These are phyloP conservation scores for Ridgeia piscesae DNA, from an alignment of 1,140 invertebrate species.

Conservation along the genomic window DNA sequence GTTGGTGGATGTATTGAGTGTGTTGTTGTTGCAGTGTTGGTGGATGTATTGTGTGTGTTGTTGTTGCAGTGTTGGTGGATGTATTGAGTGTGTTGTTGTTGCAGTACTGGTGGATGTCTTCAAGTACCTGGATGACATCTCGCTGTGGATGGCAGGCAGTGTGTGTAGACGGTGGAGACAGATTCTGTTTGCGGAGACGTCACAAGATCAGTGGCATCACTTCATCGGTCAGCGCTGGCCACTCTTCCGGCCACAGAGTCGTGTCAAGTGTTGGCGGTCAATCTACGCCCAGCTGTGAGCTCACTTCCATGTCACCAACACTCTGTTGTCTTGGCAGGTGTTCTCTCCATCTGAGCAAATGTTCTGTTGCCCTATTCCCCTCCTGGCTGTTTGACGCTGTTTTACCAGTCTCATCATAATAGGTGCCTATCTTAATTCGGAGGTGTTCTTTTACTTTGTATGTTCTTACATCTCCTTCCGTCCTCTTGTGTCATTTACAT, in stretches of 20 bases:
- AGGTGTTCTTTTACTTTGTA: no score
- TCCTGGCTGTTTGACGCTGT: no score
- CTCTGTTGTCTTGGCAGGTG: background rate
- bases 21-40: no score
- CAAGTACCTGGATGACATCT: conserved; percentile 86
- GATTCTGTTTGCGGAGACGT: conserved; percentile 74
- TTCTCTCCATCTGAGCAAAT: no score
- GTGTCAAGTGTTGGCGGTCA: conserved; percentile 76
- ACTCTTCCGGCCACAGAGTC: conserved; percentile 72
- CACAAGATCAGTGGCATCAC: conserved; percentile 74
- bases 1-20: no score
- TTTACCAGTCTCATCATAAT: no score
- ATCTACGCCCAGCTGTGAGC: conserved; percentile 66
- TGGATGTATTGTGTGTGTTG: no score
- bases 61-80: no score
- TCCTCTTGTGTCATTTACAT: no score
- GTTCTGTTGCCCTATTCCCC: no score
- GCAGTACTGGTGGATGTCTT: conserved; percentile 84
- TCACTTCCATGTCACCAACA: background rate
- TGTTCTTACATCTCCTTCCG: no score
- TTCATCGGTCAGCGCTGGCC: conserved; percentile 79
- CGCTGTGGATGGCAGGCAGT: conserved; percentile 80
- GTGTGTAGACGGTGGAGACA: conserved; percentile 83
- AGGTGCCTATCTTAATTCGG: no score
- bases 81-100: conserved; percentile 39